Base-by-base conservation (phyloP, 1,140 invertebrate genomes). In the Temnothorax nylanderi region DNA sequence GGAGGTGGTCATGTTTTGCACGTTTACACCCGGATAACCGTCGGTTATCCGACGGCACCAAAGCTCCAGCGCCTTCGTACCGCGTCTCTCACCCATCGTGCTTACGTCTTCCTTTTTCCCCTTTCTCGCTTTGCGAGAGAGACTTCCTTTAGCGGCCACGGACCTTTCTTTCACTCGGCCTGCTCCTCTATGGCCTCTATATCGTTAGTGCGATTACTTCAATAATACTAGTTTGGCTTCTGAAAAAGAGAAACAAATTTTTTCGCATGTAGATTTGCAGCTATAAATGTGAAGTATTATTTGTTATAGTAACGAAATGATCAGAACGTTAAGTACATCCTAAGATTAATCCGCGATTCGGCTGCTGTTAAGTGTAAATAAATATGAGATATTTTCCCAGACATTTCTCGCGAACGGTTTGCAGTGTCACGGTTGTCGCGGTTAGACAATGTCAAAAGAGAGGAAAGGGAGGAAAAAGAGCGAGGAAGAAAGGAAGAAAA, bases 1-100 rank as follows among this genome's bases (percentile, higher is more conserved):
- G 3, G 98, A 98, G 81, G 98, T 98, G 77, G 98, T 98, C 98
- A 99, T 98, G 95, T 99, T 99, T 89, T 97, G 97, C 85, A 99
- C 97, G 91, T 97, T 97, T 54, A 99, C 98, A 90, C 98, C 97
- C 3, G 97, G 96, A 95, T 99, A 99, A 89, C 98, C 98, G 71
- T 98, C 97, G 6, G 98, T 98, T 93, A 98, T 97, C 58, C 97
- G 96, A 87, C 97, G 97, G 94, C 98, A 99, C 98, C 98, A 99
- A 85, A 97, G 93, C 93, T 99, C 98, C 92, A 99, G 94, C 80
- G 98, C 98, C 95, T 98, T 98, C 90, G 98, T 98, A 89, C 98
- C 98, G 91, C 97, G 97, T 93, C 97, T 96, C 95, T 98, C 98
- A 72, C 97, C 96, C 98, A 98, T 98, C 94, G 51, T 41, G 78